Evolutionary conservation across 2,888 invertebrate genomes (phyloP), one percentile per base, ranked within the genome.

Genomic region (Terebella lapidaria): DNA sequence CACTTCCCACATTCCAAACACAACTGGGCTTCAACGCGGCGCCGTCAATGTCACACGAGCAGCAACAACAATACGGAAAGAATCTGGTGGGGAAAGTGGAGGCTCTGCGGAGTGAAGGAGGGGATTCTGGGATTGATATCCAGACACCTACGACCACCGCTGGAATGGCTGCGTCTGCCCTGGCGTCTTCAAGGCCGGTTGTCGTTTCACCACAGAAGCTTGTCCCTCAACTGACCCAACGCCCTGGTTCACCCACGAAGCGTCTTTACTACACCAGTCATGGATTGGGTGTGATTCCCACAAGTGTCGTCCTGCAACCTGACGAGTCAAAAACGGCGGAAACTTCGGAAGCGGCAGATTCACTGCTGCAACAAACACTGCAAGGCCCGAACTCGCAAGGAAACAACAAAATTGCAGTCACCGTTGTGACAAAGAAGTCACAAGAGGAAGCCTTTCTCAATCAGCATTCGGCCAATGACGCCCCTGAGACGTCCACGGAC

Each of bases 101-200:
- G 25, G 67, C 67, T 3, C 61, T 64, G 27, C 68, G 69, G 54
- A 71, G 55, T 25, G 66, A 66, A 35, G 59, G 70, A 55, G 72
- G 70, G n/a, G 75, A 75, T 59, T 73, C 74, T n/a, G 73, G 74
- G 10, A 71, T 74, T 28, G 74, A 74, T 42, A 67, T 75, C 3
- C 67, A 68, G 10, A 72, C 73, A 1, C 73, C 74, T 1, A 66
- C 57, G 15, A 5, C 46, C 3, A n/a, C 29, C 5, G 20, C 5
- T 5, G 25, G 18, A 15, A 4, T 26, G 53, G 10, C 10, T 10
- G 25, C 22, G 27, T 10, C 22, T 4, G 53, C 27, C 4, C 24
- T 35, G 42, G 10, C n/a, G 42, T 10, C 42, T 15, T n/a, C 42
- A 35, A n/a, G 10, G n/a, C 42, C 42, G n/a, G n/a, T 35, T 35